These are phyloP conservation scores for Palythoa caribaeorum DNA, from an alignment of 92 coral and sea anemone genomes.

Conservation along the genomic window DNA sequence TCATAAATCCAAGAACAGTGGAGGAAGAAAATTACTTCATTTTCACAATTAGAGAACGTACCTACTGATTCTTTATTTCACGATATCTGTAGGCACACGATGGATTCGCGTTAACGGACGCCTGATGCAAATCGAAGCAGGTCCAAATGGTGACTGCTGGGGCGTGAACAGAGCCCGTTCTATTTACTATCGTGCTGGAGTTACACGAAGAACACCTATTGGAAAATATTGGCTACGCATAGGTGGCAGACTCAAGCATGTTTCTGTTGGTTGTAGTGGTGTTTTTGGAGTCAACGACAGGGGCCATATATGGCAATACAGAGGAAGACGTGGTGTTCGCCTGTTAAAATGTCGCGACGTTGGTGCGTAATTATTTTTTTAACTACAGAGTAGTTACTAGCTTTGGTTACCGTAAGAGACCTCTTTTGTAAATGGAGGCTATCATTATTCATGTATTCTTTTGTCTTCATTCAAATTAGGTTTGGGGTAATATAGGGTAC, in stretches of 20 bases:
- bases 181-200: constrained; percentile 36
- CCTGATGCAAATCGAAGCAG: constrained; percentile 37
- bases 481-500: no score
- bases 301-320: constrained; percentile 36
- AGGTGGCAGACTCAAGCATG: constrained; percentile 37
- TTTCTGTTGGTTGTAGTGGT: constrained; percentile 56
- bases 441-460: no score
- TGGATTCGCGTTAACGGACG: constrained; percentile 43
- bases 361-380: constrained; percentile 7
- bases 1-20: no score
- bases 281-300: constrained; percentile 43
- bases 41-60: not conserved
- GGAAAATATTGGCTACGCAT: constrained; percentile 50
- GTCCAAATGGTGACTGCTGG: constrained; percentile 40
- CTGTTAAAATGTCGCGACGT: constrained; percentile 22
- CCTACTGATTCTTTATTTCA: not conserved
- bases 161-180: constrained; percentile 11
- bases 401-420: no score
- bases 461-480: no score
- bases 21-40: not conserved
- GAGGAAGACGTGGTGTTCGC: constrained; percentile 30
- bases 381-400: not conserved
- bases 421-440: no score
- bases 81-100: constrained; percentile 12
- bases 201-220: constrained; percentile 30